These are phyloP conservation scores for Argya squamiceps DNA, from an alignment of 2,797 vertebrate genomes.

Conservation along the genomic window DNA sequence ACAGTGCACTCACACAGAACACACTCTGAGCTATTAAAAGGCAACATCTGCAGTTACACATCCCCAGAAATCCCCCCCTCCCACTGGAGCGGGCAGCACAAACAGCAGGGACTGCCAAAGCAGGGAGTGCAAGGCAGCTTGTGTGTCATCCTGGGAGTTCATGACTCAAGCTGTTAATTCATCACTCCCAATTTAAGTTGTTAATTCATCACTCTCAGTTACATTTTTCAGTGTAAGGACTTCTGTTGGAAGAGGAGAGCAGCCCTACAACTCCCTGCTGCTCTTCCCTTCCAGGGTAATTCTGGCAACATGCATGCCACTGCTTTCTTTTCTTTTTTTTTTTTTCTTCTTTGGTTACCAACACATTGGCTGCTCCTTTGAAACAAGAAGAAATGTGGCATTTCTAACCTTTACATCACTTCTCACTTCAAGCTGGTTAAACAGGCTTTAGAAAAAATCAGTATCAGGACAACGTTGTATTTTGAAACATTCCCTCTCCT, in stretches of 20 bases:
- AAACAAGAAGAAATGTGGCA: neutral
- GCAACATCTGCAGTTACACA: neutral
- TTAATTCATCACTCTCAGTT: neutral
- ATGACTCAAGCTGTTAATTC: neutral
- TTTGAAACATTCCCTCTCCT: neutral
- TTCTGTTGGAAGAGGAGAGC: neutral
- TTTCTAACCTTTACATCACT: neutral
- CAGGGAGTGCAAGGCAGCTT: neutral
- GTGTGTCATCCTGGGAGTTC: neutral
- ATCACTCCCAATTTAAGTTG: neutral
- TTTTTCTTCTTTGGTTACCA: neutral
- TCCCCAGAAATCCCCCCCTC: neutral
- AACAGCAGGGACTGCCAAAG: neutral
- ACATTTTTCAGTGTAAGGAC: neutral
- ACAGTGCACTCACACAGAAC: neutral
- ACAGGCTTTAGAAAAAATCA: neutral
- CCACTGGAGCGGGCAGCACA: neutral
- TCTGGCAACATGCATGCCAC: neutral
- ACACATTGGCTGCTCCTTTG: neutral
- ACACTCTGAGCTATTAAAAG: neutral
- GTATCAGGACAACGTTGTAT: accelerated
- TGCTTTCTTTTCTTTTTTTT: neutral
- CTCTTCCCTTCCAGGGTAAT: neutral
- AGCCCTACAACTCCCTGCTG: neutral
- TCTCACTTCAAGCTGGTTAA: neutral